These are phyloP conservation scores for Tetrax tetrax DNA, from an alignment of 2,113 vertebrate genomes.

Conservation along the genomic window DNA sequence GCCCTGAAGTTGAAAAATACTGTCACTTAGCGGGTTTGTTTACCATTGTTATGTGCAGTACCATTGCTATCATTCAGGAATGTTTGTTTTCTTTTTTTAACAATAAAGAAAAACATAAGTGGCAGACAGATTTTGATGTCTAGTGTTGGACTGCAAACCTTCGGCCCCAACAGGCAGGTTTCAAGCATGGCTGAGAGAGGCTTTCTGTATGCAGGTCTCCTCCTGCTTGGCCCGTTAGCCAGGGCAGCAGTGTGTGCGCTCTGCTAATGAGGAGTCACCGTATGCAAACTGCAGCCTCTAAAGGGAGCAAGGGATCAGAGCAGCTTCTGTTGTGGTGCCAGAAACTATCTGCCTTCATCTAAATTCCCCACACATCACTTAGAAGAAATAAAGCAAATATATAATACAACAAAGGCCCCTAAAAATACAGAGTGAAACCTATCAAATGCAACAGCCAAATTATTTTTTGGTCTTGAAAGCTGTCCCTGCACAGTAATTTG, in stretches of 20 bases:
- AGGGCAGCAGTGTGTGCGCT: not conserved
- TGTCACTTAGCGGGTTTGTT: accelerated
- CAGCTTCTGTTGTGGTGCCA: not conserved
- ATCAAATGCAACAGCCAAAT: not conserved
- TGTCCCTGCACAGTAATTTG: not conserved
- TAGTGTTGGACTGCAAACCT: not conserved
- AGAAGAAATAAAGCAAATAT: not conserved
- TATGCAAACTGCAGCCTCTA: not conserved
- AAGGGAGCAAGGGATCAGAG: not conserved
- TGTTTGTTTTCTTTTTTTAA: not conserved
- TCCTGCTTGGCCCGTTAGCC: not conserved
- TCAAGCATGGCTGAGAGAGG: not conserved
- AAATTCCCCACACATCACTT: not conserved
- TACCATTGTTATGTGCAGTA: not conserved
- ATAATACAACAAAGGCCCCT: not conserved
- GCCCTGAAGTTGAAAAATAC: not conserved
- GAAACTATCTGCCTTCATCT: not conserved
- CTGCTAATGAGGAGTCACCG: not conserved
- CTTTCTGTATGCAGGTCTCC: not conserved
- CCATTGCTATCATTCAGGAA: not conserved
- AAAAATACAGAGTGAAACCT: not conserved
- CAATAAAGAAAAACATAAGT: not conserved
- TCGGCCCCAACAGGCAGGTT: not conserved
- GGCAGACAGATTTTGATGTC: not conserved
- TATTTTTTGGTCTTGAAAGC: not conserved